Percentiles rank a stretch among this genome's conserved stretches.
phyloP scores from a whole-genome alignment of 2,888 invertebrate species.

The Volucella bombylans region DNA sequence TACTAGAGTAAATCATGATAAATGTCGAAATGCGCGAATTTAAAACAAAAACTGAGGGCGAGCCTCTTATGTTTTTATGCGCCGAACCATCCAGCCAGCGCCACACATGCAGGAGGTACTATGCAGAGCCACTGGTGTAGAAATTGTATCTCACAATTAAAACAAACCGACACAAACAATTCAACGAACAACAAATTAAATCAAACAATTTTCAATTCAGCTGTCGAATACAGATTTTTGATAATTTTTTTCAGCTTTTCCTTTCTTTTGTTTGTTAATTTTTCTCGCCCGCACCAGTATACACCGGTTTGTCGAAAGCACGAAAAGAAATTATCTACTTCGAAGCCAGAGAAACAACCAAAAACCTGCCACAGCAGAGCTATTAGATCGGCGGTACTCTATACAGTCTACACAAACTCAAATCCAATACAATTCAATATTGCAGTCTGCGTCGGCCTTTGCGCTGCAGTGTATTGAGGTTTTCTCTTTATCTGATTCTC shows the following conservation, averaged over 20 bases:
- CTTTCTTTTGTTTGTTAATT: slow-evolving; percentile 1
- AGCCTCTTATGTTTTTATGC: slow-evolving; percentile 69
- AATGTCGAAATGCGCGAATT: slow-evolving; percentile 72
- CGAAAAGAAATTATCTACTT: slow-evolving; percentile 21
- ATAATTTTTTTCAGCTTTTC: no score
- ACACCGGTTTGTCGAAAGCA: slow-evolving; percentile 56
- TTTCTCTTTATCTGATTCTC: no score
- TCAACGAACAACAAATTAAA: slow-evolving; percentile 35
- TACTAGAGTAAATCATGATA: slow-evolving; percentile 66
- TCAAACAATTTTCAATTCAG: slow-evolving; percentile 12
- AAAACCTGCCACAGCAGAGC: background rate
- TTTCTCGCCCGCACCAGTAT: slow-evolving; percentile 41
- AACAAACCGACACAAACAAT: slow-evolving; percentile 12
- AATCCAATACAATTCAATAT: no score
- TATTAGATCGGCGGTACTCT: no score
- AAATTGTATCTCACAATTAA: slow-evolving; percentile 40
- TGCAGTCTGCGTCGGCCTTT: no score
- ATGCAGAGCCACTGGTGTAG: slow-evolving; percentile 37
- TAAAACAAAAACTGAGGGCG: slow-evolving; percentile 70
- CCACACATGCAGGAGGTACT: slow-evolving; percentile 50
- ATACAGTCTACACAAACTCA: no score
- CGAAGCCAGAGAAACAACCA: background rate
- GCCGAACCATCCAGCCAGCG: slow-evolving; percentile 21
- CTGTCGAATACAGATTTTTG: background rate
- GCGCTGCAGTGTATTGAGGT: no score